Evolutionary conservation across 2,888 invertebrate species (phyloP).

Genomic region (Argyra leucocephala): DNA sequence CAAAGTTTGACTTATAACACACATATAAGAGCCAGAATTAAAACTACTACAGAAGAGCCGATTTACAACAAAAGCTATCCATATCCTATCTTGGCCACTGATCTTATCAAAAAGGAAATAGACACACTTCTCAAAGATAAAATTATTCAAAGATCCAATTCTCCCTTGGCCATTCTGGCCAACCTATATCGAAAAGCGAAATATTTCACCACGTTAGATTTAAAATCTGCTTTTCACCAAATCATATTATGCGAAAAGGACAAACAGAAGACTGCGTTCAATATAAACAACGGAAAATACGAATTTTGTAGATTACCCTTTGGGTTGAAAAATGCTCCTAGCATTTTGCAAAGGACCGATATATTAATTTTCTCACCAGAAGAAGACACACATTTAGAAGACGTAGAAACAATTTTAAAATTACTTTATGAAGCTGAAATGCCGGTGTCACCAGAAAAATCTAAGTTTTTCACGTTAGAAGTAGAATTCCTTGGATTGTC

Average conservation of each 20-base stretch:
- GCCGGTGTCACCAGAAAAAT: slow-evolving; percentile 4
- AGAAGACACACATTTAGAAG: too few species aligned
- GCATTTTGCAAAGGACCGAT: not conserved
- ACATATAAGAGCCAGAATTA: not conserved
- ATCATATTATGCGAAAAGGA: not conserved
- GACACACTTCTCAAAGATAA: not conserved
- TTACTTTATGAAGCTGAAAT: not conserved
- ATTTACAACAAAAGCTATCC: not conserved
- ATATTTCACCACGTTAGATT: too few species aligned
- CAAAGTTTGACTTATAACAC: not conserved
- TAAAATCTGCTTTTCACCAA: not conserved
- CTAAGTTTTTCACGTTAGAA: not conserved
- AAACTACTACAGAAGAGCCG: not conserved
- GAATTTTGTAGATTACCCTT: not conserved
- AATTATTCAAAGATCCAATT: not conserved
- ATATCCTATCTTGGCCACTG: not conserved
- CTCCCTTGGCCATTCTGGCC: not conserved
- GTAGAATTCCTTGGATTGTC: too few species aligned
- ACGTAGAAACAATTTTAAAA: too few species aligned
- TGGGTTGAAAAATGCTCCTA: not conserved
- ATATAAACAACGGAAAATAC: not conserved
- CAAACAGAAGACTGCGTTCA: too few species aligned
- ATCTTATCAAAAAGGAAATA: not conserved
- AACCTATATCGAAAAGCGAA: too few species aligned
- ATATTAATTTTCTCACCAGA: too few species aligned